Evolutionary conservation across 2,113 vertebrate species (phyloP), one percentile per base, ranked within the genome.

Genomic region (Verasper variegatus): DNA sequence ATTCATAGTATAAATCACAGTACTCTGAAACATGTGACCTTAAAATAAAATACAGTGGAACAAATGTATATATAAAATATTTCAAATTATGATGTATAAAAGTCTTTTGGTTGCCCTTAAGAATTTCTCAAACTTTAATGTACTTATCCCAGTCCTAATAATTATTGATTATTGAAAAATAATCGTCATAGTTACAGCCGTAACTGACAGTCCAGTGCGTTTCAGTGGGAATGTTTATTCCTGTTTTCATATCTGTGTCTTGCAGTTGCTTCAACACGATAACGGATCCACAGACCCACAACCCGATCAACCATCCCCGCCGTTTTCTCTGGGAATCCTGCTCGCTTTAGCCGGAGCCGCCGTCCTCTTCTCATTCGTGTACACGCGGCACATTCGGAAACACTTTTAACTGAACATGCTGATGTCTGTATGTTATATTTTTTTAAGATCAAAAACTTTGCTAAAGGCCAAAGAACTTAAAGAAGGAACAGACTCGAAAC

Each of bases 381-480:
- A 88, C 80, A 72, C 84, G 35, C 85, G 86, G 23, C 61, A 31
- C 9, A 3, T 24, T 42, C 80, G 74, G 58, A 88, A 72, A 67
- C 20, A 42, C 17, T 88, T 91, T 88, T 91, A 93, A 86, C 70
- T 2, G 3, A 24, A 54, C 11, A 54, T 7, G 9, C 12, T 12
- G 0, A 73, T 31, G 2, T 76, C 69, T 67, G 27, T 66, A 37
- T 58, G 7, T 71, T 71, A 11, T 68, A 5, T 15, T 72, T 5
- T 84, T 92, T 92, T 89, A 80, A 74, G 74, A 84, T 81, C 15
- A 84, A 77, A 83, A 86, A 74, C 77, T 69, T 88, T 85, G 67
- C 75, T 80, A 31, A 86, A 83, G 83, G 83, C 89, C 91, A 91
- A 92, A 90, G 82, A 92, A 37, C 52, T 37, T 66, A 51, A 51